phyloP scores from a whole-genome alignment of 2,113 vertebrate genomes.

The Phalacrocorax pelagicus region DNA sequence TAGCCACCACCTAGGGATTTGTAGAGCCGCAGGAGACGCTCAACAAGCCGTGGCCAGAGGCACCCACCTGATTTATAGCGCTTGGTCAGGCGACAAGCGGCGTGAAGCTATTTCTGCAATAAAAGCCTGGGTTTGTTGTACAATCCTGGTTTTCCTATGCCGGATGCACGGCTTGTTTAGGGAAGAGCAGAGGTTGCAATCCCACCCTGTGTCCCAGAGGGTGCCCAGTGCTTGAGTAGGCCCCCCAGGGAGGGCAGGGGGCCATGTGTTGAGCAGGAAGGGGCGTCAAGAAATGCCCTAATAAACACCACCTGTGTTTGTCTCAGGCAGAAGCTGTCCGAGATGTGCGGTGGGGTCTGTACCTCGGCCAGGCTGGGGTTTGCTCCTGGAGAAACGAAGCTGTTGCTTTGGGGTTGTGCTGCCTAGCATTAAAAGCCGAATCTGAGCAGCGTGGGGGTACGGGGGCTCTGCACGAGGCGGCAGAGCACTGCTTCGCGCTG shows the following conservation, averaged over 20 bases:
- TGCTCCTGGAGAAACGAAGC: not conserved
- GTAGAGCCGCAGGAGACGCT: not conserved
- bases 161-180: not conserved
- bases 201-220: not conserved
- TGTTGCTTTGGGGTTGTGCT: not conserved
- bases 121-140: not conserved
- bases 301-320: accelerated
- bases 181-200: not conserved
- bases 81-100: not conserved
- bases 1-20: not conserved
- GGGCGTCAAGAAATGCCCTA: not conserved
- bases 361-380: not conserved
- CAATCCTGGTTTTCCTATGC: not conserved
- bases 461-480: not conserved
- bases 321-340: accelerated
- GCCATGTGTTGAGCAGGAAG: not conserved
- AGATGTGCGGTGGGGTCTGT: accelerated
- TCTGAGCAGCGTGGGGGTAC: accelerated
- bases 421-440: accelerated
- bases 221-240: too few relatives aligned
- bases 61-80: accelerated
- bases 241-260: not conserved
- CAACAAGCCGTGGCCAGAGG: not conserved
- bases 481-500: not conserved
- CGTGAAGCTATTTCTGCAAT: not conserved